Evolutionary conservation across 1,140 invertebrate species (phyloP).

Genomic region (Drosophila ironensis): DNA sequence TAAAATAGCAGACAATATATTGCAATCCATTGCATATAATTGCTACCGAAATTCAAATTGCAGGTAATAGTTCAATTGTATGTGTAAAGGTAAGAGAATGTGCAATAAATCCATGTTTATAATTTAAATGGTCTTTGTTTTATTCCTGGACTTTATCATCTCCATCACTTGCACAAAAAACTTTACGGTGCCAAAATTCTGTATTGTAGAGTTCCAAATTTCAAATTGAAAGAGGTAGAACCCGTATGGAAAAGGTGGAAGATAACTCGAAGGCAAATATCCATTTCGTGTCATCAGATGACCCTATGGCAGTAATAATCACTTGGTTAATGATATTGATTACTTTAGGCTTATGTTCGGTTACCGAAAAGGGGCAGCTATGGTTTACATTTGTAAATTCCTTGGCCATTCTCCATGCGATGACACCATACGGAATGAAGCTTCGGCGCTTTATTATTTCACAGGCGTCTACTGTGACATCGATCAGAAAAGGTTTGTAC

Average conservation of each 20-base stretch:
- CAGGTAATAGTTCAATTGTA: too few relatives aligned
- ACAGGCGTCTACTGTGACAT: neutral
- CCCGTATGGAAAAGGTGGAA: neutral
- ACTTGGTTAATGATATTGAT: neutral
- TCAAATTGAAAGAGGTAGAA: neutral
- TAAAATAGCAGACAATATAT: too few relatives aligned
- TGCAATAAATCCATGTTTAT: too few relatives aligned
- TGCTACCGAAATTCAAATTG: too few relatives aligned
- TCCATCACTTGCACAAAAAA: neutral
- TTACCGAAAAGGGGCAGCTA: neutral
- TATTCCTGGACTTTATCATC: neutral
- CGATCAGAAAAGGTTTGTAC: slow-evolving; percentile 21
- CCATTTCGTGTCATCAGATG: neutral
- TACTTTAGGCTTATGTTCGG: neutral
- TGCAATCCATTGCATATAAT: too few relatives aligned
- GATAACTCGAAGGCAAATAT: too few relatives aligned
- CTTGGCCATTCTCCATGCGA: neutral
- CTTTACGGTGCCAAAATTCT: neutral
- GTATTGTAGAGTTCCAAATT: neutral
- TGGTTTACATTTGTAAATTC: slow-evolving; percentile 20
- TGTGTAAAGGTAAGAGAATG: too few relatives aligned
- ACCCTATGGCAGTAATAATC: neutral
- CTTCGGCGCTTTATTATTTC: slow-evolving; percentile 5
- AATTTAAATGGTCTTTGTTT: too few relatives aligned
- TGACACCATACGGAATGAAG: neutral